Base-by-base conservation (phyloP, 2,113 vertebrate species). In the Larimichthys crocea region DNA sequence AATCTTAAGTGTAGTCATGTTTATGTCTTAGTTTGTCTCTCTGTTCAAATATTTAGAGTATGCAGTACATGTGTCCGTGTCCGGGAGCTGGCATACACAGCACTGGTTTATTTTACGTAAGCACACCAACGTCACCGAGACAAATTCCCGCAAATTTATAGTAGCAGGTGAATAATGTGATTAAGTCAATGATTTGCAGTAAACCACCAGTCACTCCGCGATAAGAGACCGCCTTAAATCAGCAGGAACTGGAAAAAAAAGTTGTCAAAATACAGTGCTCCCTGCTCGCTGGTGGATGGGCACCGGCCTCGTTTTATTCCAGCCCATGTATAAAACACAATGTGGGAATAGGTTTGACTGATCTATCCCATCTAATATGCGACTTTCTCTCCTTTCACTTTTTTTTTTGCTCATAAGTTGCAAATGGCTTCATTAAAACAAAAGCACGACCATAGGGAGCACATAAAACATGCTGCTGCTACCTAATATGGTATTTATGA, bases 341-440 rank as follows among this genome's bases (percentile, higher is more conserved):
- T 95, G 92, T 89, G 96, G 96, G 97, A 98, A 97, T 97, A 96
- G 95, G 96, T 95, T 94, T 97, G 97, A 98, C 96, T 96, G 96
- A 97, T 97, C 96, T 96, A 94, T 95, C 96, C 95, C 96, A 96
- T 97, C 96, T 96, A 96, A 97, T 96, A 96, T 94, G 94, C 93
- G 92, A 93, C 96, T 96, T 94, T 94, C 93, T 93, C 95, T 94
- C 94, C 52, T 96, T 94, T 94, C 92, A 94, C 94, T 49, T 52
- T 79, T 82, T 29, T 89, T 82, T 26, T 74, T 20, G 93, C 95
- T 96, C 96, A 96, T 97, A 97, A 96, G 96, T 97, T 97, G 96
- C 95, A 98, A 98, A 99, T 98, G 97, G 96, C 96, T 98, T 99
- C 98, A 99, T 99, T 99, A 99, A 99, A 99, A 98, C 97, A 97